Conservation (phyloP, 2,888 invertebrate genomes). For the Caenorhabditis sp. region DNA sequence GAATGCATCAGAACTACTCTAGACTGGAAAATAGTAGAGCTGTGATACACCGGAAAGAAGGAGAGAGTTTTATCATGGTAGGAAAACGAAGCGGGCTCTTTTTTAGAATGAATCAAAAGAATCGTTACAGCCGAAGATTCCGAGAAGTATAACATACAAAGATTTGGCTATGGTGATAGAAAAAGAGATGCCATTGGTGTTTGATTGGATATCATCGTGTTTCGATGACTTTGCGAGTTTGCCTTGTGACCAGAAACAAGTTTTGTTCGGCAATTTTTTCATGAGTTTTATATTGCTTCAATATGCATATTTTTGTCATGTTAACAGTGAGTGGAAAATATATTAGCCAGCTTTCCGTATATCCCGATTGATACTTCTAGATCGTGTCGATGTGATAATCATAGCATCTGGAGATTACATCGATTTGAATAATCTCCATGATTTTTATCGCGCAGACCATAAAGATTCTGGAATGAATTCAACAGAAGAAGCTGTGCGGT, state of each 20-base stretch:
- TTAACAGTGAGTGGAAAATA: constrained; percentile 10
- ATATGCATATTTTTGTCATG: constrained; percentile 22
- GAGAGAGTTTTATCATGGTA: constrained; percentile 24
- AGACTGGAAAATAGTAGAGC: constrained; percentile 30
- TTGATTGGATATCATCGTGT: constrained; percentile 36
- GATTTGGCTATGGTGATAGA: constrained; percentile 13
- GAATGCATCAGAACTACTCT: constrained; percentile 27
- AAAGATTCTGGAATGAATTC: constrained; percentile 4
- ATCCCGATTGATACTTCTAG: neutral
- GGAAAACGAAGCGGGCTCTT: too few species aligned
- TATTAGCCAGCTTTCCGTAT: too few species aligned
- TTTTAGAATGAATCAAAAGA: too few species aligned
- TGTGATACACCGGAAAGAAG: constrained; percentile 34
- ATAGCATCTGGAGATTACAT: constrained; percentile 35
- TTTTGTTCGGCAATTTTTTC: constrained; percentile 37
- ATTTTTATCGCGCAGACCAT: constrained; percentile 5
- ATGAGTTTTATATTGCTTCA: constrained; percentile 26
- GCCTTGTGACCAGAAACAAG: constrained; percentile 32
- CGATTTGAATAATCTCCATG: constrained; percentile 18
- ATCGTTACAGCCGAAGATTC: constrained; percentile 9
- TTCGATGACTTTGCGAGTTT: constrained; percentile 28
- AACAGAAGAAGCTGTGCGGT: constrained; percentile 14
- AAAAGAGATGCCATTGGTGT: constrained; percentile 29
- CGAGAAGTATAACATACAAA: constrained; percentile 25
- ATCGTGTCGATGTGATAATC: constrained; percentile 16